Conservation (phyloP, 2,113 vertebrate genomes). For the Phodopus roborovskii region DNA sequence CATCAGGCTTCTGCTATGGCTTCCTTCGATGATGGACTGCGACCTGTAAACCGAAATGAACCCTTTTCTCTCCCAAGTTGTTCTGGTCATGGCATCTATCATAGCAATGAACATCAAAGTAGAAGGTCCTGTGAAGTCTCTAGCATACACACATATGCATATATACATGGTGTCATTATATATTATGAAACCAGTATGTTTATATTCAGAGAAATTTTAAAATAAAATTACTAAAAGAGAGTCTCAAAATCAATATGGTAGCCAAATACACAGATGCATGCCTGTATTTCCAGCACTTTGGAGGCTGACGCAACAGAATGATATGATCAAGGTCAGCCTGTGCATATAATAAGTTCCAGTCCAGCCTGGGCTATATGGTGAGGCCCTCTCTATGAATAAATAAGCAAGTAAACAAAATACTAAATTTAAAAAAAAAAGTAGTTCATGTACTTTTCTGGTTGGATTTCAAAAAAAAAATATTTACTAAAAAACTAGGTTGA, state of each 20-base stretch:
- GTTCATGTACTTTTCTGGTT: not conserved
- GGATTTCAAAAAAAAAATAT: conserved; percentile 15
- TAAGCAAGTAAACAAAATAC: not conserved
- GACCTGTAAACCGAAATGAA: not conserved
- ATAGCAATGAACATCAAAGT: not conserved
- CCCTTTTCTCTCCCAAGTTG: not conserved
- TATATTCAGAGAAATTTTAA: conserved; percentile 1
- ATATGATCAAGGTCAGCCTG: not conserved
- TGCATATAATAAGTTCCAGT: not conserved
- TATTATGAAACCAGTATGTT: not conserved
- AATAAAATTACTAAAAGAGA: not conserved
- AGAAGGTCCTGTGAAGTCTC: not conserved
- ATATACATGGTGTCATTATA: not conserved
- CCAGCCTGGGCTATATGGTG: not conserved
- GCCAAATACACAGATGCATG: not conserved
- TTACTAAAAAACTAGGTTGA: not conserved
- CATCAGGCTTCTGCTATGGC: not conserved
- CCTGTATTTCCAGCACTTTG: not conserved
- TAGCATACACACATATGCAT: not conserved
- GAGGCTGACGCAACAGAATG: not conserved
- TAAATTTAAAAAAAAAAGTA: not conserved
- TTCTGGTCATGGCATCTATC: not conserved
- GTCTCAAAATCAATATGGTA: not conserved
- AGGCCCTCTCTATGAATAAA: not conserved
- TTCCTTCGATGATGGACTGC: not conserved